These are phyloP conservation scores for Acanthiza pusilla DNA, from an alignment of 2,797 vertebrate genomes.

Conservation along the genomic window DNA sequence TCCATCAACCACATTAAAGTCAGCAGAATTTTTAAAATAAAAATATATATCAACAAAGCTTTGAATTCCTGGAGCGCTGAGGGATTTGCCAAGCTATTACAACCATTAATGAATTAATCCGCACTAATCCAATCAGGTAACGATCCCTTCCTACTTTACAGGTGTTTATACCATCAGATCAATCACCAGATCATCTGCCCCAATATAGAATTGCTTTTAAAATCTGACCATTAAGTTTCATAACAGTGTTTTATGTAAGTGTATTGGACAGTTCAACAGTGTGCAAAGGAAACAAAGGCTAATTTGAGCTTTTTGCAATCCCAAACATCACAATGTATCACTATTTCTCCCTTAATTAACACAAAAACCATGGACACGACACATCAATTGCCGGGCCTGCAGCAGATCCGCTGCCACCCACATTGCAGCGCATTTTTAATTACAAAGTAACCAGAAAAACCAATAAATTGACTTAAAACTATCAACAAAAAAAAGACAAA, in stretches of 20 bases:
- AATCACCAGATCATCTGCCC: background rate
- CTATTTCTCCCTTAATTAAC: background rate
- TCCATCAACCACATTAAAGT: background rate
- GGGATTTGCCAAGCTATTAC: background rate
- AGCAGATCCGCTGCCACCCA: background rate
- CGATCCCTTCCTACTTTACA: background rate
- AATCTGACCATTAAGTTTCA: background rate
- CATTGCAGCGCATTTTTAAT: background rate
- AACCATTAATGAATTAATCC: background rate
- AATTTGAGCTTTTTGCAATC: background rate
- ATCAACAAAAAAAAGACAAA: background rate
- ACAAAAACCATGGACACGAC: background rate
- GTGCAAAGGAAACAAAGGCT: background rate
- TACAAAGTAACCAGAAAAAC: background rate
- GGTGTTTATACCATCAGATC: background rate
- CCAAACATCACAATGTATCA: background rate
- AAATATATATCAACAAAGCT: background rate
- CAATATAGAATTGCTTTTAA: background rate
- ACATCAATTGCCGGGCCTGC: background rate
- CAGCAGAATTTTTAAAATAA: background rate
- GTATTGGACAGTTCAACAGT: background rate
- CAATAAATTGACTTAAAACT: background rate
- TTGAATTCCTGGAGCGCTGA: background rate
- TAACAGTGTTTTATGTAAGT: background rate
- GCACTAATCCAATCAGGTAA: background rate